Evolutionary conservation across 2,113 vertebrate species (phyloP), one percentile per base, ranked within the genome.

Genomic region (Mustela nigripes): DNA sequence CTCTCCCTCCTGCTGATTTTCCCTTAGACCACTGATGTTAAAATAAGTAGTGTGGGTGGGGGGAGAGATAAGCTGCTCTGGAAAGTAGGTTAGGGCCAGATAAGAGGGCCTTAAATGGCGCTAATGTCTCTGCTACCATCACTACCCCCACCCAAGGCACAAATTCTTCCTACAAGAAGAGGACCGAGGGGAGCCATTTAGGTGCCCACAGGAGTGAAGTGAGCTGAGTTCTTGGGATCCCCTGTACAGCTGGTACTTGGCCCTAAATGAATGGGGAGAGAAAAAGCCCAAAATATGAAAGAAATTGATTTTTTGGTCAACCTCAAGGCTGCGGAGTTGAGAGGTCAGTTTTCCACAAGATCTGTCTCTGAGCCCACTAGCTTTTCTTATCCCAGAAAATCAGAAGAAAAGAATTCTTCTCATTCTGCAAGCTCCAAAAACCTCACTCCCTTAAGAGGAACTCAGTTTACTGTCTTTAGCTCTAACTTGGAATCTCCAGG

Each of bases 41-140:
- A 89, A 94, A 50, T 42, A 89, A 95, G 78, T 79, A 48, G 50
- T 79, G 65, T 58, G 85, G 42, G 42, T 60, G 33, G 22, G 48
- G 62, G 60, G 19, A 62, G 78, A 94, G 93, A 95, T 94, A 95
- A 96, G 31, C 48, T 76, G 71, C 58, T 76, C 8, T 12, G 60
- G 50, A 69, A 97, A 91, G 74, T 33, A 96, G 74, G 65, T 84
- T 92, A 92, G 89, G 50, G 84, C 42, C 50, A 92, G 96, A 96
- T 90, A 89, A 86, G 94, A 94, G n/a, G 83, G 50, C 71, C 53
- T 94, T 97, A 89, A 91, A 76, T 62, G 79, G 80, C 76, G 63
- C 73, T 42, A 63, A 89, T 81, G 53, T 67, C 31, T 22, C 56
- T 81, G 65, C 73, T 90, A 74, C 85, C 56, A 50, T 82, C 36